These are phyloP conservation scores for Helarctos malayanus DNA, from an alignment of 2,797 vertebrate genomes.

Conservation along the genomic window DNA sequence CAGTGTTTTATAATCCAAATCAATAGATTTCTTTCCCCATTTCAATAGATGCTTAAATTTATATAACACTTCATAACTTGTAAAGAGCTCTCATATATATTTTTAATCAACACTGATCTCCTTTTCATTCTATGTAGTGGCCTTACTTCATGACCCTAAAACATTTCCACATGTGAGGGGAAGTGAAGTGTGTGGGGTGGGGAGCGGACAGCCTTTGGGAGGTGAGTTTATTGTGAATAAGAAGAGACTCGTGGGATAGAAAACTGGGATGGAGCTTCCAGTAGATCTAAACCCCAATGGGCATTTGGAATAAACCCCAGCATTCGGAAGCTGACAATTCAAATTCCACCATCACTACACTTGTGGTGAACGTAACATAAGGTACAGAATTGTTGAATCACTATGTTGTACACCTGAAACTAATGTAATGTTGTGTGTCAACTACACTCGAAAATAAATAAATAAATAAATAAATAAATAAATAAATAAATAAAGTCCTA, in stretches of 20 bases:
- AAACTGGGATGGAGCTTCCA: not conserved
- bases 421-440: not conserved
- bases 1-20: conserved; percentile 3
- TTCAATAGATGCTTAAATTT: conserved; percentile 52
- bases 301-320: not conserved
- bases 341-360: not conserved
- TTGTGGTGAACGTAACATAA: not conserved
- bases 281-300: not conserved
- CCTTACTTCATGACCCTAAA: not conserved
- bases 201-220: not conserved
- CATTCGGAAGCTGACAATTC: not conserved
- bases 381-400: not conserved
- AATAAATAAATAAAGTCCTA: not conserved
- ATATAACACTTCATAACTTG: not conserved
- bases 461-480: not conserved
- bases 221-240: conserved; percentile 5
- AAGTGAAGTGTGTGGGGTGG: not conserved
- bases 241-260: not conserved
- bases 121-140: not conserved
- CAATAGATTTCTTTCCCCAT: not conserved
- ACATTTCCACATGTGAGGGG: not conserved
- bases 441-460: not conserved
- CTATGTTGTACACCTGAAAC: not conserved
- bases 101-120: not conserved
- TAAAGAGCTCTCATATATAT: not conserved